Percentiles rank a stretch among this genome's conserved stretches.
Evolutionary conservation across 2,888 invertebrate species (phyloP).

Genomic region (Zelleria hepariella): DNA sequence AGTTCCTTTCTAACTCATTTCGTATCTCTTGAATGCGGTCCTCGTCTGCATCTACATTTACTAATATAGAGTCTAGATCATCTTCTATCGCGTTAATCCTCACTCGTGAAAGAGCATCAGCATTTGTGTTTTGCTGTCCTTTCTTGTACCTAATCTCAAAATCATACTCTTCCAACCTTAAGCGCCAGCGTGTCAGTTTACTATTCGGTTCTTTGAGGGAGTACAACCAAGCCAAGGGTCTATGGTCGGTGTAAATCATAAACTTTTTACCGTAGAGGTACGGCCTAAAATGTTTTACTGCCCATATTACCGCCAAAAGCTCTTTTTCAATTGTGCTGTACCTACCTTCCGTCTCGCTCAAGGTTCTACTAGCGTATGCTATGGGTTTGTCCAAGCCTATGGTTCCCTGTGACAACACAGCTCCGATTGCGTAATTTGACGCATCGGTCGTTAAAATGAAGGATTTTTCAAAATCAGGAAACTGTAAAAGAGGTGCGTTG

Average conservation of each 20-base stretch:
- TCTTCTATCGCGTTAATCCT: not conserved
- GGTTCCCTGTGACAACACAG: conserved; percentile 6
- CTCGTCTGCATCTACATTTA: not conserved
- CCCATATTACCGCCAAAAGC: conserved; percentile 6
- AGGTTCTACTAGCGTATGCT: conserved; percentile 7
- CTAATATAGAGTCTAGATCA: conserved; percentile 1
- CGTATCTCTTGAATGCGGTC: not conserved
- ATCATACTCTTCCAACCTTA: conserved; percentile 13
- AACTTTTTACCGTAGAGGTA: conserved; percentile 6
- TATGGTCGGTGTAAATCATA: conserved; percentile 6
- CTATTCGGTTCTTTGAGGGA: conserved; percentile 1
- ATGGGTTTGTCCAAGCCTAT: conserved; percentile 11
- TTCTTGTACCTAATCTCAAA: conserved; percentile 16
- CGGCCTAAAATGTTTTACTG: conserved; percentile 5
- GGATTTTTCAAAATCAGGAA: conserved; percentile 27
- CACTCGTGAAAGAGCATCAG: conserved; percentile 14
- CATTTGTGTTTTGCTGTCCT: conserved; percentile 14
- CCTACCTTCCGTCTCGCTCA: conserved; percentile 1
- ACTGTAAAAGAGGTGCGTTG: conserved; percentile 29
- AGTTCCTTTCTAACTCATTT: too few relatives aligned
- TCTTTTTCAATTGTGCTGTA: conserved; percentile 7
- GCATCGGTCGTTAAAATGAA: conserved; percentile 6
- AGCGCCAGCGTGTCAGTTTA: conserved; percentile 6
- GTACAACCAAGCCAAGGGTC: conserved; percentile 13
- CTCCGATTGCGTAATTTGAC: conserved; percentile 1